These are phyloP conservation scores for Reticulitermes speratus DNA, from an alignment of 1,140 invertebrate species.

Conservation along the genomic window DNA sequence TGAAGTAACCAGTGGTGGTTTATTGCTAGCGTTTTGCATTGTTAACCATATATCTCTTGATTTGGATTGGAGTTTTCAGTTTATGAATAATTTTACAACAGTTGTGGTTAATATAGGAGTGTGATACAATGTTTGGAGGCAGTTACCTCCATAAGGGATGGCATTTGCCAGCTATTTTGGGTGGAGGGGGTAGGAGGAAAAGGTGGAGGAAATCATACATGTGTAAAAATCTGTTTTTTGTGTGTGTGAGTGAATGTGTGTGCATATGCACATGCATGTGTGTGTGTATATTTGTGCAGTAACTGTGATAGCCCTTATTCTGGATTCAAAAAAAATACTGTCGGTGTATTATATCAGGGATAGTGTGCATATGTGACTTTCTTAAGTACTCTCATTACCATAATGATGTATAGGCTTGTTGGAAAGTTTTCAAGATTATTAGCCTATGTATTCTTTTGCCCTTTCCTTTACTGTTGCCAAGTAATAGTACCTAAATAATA, in stretches of 20 bases:
- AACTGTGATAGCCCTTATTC: conserved; percentile 32
- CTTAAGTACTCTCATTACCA: conserved; percentile 21
- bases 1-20: background rate
- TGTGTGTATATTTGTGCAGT: conserved; percentile 29
- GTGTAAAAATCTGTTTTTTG: conserved; percentile 5
- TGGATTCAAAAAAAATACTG: conserved; percentile 19
- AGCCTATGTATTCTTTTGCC: conserved; percentile 18
- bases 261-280: background rate
- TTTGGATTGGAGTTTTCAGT: conserved; percentile 5
- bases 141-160: background rate
- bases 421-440: conserved; percentile 25
- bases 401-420: conserved; percentile 29
- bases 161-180: conserved; percentile 23
- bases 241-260: background rate
- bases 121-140: conserved; percentile 6
- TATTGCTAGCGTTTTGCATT: background rate
- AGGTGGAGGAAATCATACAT: conserved; percentile 21
- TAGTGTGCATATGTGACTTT: conserved; percentile 23
- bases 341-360: conserved; percentile 29
- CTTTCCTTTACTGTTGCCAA: conserved; percentile 19
- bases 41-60: conserved; percentile 21
- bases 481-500: background rate
- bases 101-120: background rate
- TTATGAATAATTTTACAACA: conserved; percentile 24
- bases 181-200: conserved; percentile 15